Evolutionary conservation across 2,797 vertebrate species (phyloP).

Genomic region (Malacoctenus gilli): DNA sequence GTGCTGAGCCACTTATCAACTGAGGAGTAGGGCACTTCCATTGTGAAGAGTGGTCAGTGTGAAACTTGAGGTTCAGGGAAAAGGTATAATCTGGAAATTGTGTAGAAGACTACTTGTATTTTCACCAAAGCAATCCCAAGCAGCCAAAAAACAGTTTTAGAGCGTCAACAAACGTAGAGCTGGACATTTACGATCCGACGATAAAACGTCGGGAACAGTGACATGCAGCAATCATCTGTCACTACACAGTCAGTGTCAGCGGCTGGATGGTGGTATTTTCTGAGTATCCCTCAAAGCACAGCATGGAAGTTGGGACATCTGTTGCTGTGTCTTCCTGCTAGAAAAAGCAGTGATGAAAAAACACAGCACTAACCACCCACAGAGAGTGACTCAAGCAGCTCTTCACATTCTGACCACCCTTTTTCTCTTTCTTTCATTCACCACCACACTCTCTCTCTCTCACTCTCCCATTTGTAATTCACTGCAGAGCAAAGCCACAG

Average conservation of each 20-base stretch:
- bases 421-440: constrained; percentile 40
- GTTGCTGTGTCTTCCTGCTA: constrained; percentile 55
- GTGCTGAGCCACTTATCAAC: constrained; percentile 51
- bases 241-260: not conserved
- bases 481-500: constrained; percentile 54
- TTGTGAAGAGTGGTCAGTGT: constrained; percentile 29
- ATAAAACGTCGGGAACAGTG: too few relatives aligned
- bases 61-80: constrained; percentile 7
- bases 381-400: constrained; percentile 48
- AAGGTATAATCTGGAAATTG: constrained; percentile 6
- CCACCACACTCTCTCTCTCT: constrained; percentile 28
- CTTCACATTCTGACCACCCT: constrained; percentile 26
- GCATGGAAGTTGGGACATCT: constrained; percentile 62
- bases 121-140: too few relatives aligned
- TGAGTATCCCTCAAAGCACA: constrained; percentile 45
- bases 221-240: too few relatives aligned
- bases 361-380: constrained; percentile 44
- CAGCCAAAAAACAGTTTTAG: too few relatives aligned
- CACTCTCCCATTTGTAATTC: constrained; percentile 48
- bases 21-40: constrained; percentile 28
- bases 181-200: too few relatives aligned
- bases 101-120: too few relatives aligned
- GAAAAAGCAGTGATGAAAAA: constrained; percentile 36
- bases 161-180: too few relatives aligned
- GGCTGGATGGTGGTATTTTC: constrained; percentile 15